These are phyloP conservation scores for Oikopleura albicans DNA, from an alignment of 23 tunicate species.

Conservation along the genomic window DNA sequence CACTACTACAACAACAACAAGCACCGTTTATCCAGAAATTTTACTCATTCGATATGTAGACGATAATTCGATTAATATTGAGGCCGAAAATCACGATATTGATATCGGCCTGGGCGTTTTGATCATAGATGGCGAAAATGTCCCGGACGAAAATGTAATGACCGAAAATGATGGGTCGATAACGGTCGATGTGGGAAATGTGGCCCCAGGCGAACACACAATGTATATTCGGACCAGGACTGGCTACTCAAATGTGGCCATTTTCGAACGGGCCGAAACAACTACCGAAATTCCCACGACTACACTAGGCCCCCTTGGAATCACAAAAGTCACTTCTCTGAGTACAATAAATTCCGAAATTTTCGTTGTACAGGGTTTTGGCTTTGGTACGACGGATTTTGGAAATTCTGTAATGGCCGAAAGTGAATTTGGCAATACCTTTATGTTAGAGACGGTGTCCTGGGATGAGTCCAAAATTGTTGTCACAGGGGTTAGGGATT, in stretches of 20 bases:
- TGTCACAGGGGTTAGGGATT: neutral
- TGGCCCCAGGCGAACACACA: neutral
- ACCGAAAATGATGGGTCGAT: neutral
- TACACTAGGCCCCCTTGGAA: too few species aligned
- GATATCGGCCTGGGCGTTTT: neutral
- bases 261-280: neutral
- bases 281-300: too few species aligned
- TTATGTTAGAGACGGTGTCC: neutral
- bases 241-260: neutral
- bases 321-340: too few species aligned
- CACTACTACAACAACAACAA: neutral
- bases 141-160: neutral
- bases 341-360: too few species aligned
- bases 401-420: neutral
- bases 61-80: neutral
- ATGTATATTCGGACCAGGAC: neutral
- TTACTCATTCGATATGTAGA: neutral
- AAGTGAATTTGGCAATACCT: neutral
- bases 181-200: neutral
- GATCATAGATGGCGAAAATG: neutral
- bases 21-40: neutral
- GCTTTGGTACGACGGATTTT: neutral
- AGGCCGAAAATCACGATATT: neutral
- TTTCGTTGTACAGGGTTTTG: too few species aligned
- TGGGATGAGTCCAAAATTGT: neutral